Base-by-base conservation (phyloP, 2,888 invertebrate species). In the Polymixis lichenea region DNA sequence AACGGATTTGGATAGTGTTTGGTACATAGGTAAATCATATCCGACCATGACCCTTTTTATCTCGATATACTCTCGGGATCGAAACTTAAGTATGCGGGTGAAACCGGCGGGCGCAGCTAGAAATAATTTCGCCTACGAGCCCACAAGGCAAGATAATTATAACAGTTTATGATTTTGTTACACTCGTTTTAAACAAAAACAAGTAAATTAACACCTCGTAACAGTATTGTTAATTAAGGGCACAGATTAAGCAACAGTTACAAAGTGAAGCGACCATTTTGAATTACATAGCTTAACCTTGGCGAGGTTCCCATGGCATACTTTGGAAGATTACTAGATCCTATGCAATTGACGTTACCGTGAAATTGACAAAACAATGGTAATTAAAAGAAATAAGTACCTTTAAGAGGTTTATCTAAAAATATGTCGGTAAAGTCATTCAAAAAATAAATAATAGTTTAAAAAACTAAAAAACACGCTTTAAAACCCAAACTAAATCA, bases 241-340 rank as follows among this genome's bases (percentile, higher is more conserved):
- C 67, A 65, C 60, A 56, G 69, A 72, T 80, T 32, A 62, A 72
- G 85, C 55, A 85, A 85, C 43, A 62, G 13, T 28, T 22, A 81
- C 38, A 46, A 70, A 81, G n/a, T 62, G 56, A 72, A 43, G n/a
- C 68, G n/a, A 70, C 49, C 25, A n/a, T 19, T 46, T 56, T 28
- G n/a, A 67, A 75, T 25, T 28, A 78, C 51, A 32, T 43, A 19
- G 17, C 38, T 11, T 49, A 67, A 32, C 87, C 87, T 87, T 79
- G 85, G 15, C 19, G 11, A 72, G 65, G 46, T 86, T 86, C 85
- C 67, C 85, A 84, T 87, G 87, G 65, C 82, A 82, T 13, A 87
- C 56, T 77, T 85, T 61, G 17, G 19, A 15, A 64, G 25, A 84
- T 75, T 62, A 69, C 65, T 38, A 38, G 53, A 55, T 51, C 51